Evolutionary conservation across 2,888 invertebrate genomes (phyloP).

Genomic region (Polydrusus cervinus): DNA sequence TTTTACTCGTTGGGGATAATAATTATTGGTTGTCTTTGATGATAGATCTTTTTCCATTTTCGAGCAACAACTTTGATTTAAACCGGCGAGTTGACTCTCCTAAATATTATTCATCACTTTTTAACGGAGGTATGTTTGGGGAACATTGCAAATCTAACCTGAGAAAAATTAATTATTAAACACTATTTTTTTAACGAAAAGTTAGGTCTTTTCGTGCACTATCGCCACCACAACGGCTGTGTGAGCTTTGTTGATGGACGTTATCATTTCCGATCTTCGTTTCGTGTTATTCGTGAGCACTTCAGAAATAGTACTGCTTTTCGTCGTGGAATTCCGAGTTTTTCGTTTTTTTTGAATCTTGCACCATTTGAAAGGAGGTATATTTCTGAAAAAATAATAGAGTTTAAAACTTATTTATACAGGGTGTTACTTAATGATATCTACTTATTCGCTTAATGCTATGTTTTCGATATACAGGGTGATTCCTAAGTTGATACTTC

Average conservation of each 20-base stretch:
- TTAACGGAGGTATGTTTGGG: not conserved
- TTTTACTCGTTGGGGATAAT: too few species aligned
- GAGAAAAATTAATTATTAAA: not conserved
- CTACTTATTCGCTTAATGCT: too few species aligned
- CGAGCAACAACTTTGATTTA: too few species aligned
- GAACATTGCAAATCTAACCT: slow-evolving; percentile 9
- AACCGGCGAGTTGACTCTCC: too few species aligned
- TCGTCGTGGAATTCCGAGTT: slow-evolving; percentile 68
- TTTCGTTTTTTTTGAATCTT: slow-evolving; percentile 60
- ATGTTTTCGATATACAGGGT: too few species aligned
- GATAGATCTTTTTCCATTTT: too few species aligned
- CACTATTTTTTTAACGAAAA: slow-evolving; percentile 2
- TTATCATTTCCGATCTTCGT: slow-evolving; percentile 54
- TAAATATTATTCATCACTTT: too few species aligned
- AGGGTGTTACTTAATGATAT: too few species aligned
- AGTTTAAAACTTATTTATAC: too few species aligned
- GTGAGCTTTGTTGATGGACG: slow-evolving; percentile 57
- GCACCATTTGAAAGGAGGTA: slow-evolving; percentile 65
- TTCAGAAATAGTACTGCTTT: slow-evolving; percentile 71
- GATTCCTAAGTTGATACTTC: too few species aligned
- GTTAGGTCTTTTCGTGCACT: slow-evolving; percentile 50
- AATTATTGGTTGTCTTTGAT: too few species aligned
- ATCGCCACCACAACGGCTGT: slow-evolving; percentile 54
- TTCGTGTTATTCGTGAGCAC: slow-evolving; percentile 61
- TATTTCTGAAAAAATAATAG: slow-evolving; percentile 60